These are phyloP conservation scores for Trachelus troglodyta DNA, from an alignment of 2,888 invertebrate genomes.

Conservation along the genomic window DNA sequence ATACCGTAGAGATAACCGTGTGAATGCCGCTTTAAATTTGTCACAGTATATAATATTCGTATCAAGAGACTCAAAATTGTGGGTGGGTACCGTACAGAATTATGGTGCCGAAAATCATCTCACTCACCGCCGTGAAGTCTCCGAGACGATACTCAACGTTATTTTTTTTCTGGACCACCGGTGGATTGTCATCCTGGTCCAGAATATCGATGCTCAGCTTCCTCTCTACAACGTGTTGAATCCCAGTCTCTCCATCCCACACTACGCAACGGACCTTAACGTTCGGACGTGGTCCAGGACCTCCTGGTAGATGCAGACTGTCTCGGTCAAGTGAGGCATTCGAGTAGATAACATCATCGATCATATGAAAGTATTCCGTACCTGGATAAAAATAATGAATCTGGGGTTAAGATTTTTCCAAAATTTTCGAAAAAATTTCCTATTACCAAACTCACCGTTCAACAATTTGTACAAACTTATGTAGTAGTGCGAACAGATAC, in stretches of 20 bases:
- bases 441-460: constrained; percentile 58
- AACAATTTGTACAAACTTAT: constrained; percentile 66
- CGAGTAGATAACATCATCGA: constrained; percentile 63
- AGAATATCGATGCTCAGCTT: constrained; percentile 67
- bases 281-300: constrained; percentile 58
- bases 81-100: neutral
- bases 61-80: neutral
- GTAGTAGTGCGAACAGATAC: constrained; percentile 68
- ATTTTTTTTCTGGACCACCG: constrained; percentile 58
- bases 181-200: constrained; percentile 68
- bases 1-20: neutral
- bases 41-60: neutral
- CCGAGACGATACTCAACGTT: constrained; percentile 55
- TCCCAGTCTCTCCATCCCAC: constrained; percentile 59
- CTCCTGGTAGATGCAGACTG: constrained; percentile 51
- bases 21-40: neutral
- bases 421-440: neutral
- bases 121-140: constrained; percentile 54
- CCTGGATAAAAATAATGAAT: constrained; percentile 36
- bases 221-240: constrained; percentile 54
- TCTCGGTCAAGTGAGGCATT: constrained; percentile 67
- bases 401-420: neutral
- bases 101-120: neutral
- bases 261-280: constrained; percentile 66
- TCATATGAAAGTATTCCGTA: constrained; percentile 62